These are phyloP conservation scores for Acromyrmex heyeri DNA, from an alignment of 1,140 invertebrate species.

Conservation along the genomic window DNA sequence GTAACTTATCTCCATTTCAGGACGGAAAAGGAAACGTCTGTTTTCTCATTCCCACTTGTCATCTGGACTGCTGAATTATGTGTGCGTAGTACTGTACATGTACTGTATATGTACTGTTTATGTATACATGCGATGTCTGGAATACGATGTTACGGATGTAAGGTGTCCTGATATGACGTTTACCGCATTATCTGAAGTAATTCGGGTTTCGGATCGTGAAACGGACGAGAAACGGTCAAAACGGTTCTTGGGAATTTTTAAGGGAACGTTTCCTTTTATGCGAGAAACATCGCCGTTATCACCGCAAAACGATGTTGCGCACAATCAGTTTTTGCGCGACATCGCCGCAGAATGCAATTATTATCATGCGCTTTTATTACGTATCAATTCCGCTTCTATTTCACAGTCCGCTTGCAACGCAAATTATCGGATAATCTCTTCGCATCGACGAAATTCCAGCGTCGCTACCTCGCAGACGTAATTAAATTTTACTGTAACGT, in stretches of 20 bases:
- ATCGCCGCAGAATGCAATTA: constrained; percentile 5
- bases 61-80: constrained; percentile 76
- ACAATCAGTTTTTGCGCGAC: not conserved
- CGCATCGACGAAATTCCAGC: constrained; percentile 3
- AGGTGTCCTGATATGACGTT: constrained; percentile 70
- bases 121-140: constrained; percentile 17
- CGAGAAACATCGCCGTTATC: not conserved
- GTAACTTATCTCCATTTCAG: constrained; percentile 78
- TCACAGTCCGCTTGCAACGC: constrained; percentile 38
- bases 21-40: constrained; percentile 76
- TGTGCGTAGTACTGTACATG: constrained; percentile 65
- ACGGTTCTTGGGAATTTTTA: constrained; percentile 14
- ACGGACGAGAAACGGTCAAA: not conserved
- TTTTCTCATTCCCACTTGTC: constrained; percentile 77
- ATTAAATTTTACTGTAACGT: constrained; percentile 43
- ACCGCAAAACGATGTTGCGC: not conserved
- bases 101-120: not conserved
- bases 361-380: constrained; percentile 45
- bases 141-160: constrained; percentile 67
- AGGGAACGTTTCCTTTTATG: not conserved
- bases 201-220: constrained; percentile 1
- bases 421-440: constrained; percentile 55
- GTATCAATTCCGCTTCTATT: constrained; percentile 38
- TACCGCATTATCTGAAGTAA: constrained; percentile 65
- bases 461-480: constrained; percentile 33